Percentiles rank a stretch among this genome's conserved stretches.
These are phyloP conservation scores for Euproctis similis DNA, from an alignment of 2,888 invertebrate genomes.

Conservation along the genomic window DNA sequence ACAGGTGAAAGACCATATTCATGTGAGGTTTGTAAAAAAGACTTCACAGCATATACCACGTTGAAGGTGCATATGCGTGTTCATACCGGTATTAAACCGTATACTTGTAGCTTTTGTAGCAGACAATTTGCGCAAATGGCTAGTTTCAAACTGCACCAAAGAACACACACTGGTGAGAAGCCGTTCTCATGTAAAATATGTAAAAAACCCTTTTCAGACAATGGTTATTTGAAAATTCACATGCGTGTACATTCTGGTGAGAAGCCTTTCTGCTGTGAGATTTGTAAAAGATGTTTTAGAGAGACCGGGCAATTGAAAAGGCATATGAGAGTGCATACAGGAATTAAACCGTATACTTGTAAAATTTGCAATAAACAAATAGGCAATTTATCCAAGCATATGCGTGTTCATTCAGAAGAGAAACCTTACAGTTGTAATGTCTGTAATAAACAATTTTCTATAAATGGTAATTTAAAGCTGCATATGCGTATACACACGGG, in stretches of 20 bases:
- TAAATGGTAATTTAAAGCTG: slow-evolving; percentile 42
- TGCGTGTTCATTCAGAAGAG: slow-evolving; percentile 51
- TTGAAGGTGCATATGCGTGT: slow-evolving; percentile 62
- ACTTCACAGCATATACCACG: slow-evolving; percentile 59
- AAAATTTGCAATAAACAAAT: slow-evolving; percentile 64
- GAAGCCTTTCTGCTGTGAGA: slow-evolving; percentile 50
- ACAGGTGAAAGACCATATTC: slow-evolving; percentile 54
- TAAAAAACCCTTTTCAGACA: slow-evolving; percentile 59
- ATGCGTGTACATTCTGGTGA: slow-evolving; percentile 60
- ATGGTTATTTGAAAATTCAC: slow-evolving; percentile 63
- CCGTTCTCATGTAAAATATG: slow-evolving; percentile 55
- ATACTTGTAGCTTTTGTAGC: slow-evolving; percentile 50
- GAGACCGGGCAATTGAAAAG: slow-evolving; percentile 57
- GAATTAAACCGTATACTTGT: slow-evolving; percentile 56
- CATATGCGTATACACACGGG: slow-evolving; percentile 46
- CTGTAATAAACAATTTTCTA: slow-evolving; percentile 47
- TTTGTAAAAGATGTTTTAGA: slow-evolving; percentile 53
- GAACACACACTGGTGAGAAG: slow-evolving; percentile 58
- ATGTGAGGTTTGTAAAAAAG: slow-evolving; percentile 58
- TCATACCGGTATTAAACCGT: slow-evolving; percentile 59
- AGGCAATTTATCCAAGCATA: slow-evolving; percentile 57
- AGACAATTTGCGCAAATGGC: slow-evolving; percentile 62
- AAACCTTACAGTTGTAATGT: slow-evolving; percentile 39
- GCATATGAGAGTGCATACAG: slow-evolving; percentile 54
- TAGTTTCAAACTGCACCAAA: slow-evolving; percentile 55